phyloP scores from a whole-genome alignment of 2,888 invertebrate genomes.

The Philereme transversata region DNA sequence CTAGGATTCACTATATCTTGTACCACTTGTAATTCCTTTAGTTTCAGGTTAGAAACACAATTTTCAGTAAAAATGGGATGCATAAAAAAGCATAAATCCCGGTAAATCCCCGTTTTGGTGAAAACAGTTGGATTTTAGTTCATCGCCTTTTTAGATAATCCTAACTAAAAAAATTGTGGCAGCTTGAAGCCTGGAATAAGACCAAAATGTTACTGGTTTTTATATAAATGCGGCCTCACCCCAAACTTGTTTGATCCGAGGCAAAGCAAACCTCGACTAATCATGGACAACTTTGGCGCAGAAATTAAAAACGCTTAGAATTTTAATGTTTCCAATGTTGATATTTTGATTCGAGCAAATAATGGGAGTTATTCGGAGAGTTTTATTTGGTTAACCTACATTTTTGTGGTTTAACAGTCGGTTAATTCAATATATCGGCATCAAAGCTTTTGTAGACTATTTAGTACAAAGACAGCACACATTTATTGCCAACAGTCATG shows the following conservation, averaged over 20 bases:
- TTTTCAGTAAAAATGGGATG: too few relatives aligned
- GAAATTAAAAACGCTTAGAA: conserved; percentile 48
- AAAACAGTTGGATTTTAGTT: too few relatives aligned
- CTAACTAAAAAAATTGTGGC: too few relatives aligned
- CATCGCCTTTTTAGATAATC: too few relatives aligned
- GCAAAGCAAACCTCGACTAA: conserved; percentile 66
- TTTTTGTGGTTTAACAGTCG: conserved; percentile 1
- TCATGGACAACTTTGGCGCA: conserved; percentile 64
- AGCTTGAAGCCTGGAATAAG: too few relatives aligned
- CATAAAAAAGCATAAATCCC: too few relatives aligned
- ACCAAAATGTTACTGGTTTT: not conserved
- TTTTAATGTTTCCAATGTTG: conserved; percentile 11
- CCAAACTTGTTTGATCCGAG: conserved; percentile 73
- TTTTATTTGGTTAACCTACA: not conserved
- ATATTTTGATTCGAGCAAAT: conserved; percentile 8
- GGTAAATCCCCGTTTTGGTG: too few relatives aligned
- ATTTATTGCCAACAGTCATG: too few relatives aligned
- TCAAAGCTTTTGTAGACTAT: not conserved
- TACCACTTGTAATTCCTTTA: too few relatives aligned
- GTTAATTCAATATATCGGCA: not conserved
- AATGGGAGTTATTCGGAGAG: not conserved
- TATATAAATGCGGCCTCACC: conserved; percentile 41
- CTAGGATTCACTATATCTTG: too few relatives aligned
- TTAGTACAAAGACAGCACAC: too few relatives aligned
- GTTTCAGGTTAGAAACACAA: too few relatives aligned